Conservation (phyloP, 2,113 vertebrate genomes). For the Nematolebias whitei region DNA sequence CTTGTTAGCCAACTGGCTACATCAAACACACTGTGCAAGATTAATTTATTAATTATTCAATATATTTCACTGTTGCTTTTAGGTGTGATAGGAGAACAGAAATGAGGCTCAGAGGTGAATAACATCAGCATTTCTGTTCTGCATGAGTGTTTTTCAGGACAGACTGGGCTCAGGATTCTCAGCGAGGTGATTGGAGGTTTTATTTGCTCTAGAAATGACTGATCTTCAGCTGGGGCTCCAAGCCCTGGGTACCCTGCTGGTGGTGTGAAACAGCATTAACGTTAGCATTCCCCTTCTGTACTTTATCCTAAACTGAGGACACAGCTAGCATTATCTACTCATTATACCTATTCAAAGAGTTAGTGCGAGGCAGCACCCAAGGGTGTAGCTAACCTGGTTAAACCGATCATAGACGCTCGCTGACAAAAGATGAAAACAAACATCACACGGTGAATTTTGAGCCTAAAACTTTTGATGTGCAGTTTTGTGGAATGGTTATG, state of each 20-base stretch:
- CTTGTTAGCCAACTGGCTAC: slow-evolving; percentile 37
- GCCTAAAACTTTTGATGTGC: no score
- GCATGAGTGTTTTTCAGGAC: background rate
- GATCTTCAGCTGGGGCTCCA: slow-evolving; percentile 25
- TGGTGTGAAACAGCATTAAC: background rate
- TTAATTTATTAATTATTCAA: slow-evolving; percentile 43
- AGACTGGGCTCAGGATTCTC: background rate
- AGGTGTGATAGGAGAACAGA: slow-evolving; percentile 19
- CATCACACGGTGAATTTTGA: no score
- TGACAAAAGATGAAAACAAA: background rate
- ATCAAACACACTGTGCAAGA: slow-evolving; percentile 51
- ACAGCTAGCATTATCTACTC: slow-evolving; percentile 44
- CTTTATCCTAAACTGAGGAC: slow-evolving; percentile 32
- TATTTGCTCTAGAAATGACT: slow-evolving; percentile 57
- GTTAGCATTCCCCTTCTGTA: slow-evolving; percentile 46
- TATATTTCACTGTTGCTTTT: slow-evolving; percentile 19
- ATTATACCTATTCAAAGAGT: slow-evolving; percentile 31
- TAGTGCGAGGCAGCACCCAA: slow-evolving; percentile 30
- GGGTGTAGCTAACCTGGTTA: slow-evolving; percentile 45
- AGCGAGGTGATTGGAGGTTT: slow-evolving; percentile 10
- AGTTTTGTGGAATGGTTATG: no score
- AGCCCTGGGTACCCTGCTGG: background rate
- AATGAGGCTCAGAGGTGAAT: slow-evolving; percentile 16
- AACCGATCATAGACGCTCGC: slow-evolving; percentile 3
- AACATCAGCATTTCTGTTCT: background rate